Conservation (phyloP, 2,797 vertebrate species). For the Cyclura pinguis region DNA sequence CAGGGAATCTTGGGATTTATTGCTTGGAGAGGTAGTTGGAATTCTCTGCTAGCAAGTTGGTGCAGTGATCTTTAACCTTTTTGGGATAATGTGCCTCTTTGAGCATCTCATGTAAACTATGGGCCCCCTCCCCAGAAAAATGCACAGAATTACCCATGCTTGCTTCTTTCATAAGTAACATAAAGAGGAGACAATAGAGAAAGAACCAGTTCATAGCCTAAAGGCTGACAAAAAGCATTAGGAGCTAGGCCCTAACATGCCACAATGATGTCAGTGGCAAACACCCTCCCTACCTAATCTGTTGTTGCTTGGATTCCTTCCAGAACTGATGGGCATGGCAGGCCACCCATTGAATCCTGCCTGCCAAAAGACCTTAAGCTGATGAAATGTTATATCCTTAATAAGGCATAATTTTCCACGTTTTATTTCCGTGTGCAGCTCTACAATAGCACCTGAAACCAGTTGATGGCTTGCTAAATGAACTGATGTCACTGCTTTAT, state of each 20-base stretch:
- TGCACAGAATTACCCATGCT: background rate
- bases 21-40: too few relatives aligned
- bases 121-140: too few relatives aligned
- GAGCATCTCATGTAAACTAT: too few relatives aligned
- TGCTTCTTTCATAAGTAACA: background rate
- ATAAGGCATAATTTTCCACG: slow-evolving; percentile 41
- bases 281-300: background rate
- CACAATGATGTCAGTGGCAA: background rate
- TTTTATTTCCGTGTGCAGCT: slow-evolving; percentile 19
- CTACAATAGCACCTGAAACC: slow-evolving; percentile 45
- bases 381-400: slow-evolving; percentile 33
- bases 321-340: background rate
- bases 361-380: slow-evolving; percentile 5
- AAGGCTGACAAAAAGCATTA: background rate
- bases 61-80: too few relatives aligned
- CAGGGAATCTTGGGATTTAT: too few relatives aligned
- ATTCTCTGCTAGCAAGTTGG: too few relatives aligned
- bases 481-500: slow-evolving; percentile 11
- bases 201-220: background rate
- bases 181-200: background rate
- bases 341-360: background rate
- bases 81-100: too few relatives aligned
- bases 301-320: slow-evolving; percentile 7
- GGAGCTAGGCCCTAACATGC: background rate
- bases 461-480: slow-evolving; percentile 44